Conservation (phyloP, 2,113 vertebrate species). For the Abramis brama region DNA sequence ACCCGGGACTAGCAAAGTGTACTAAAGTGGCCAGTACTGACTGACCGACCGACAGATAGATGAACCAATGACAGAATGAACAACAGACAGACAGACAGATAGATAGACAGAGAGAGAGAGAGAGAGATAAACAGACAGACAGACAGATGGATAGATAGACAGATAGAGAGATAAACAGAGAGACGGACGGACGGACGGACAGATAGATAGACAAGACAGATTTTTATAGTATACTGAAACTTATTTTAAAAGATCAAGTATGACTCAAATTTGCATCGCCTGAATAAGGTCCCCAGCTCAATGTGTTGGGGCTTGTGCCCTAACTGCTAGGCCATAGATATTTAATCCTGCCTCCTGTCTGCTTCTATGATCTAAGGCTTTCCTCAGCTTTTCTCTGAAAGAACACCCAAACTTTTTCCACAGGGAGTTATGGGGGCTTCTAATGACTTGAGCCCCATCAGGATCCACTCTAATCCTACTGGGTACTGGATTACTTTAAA, state of each 20-base stretch:
- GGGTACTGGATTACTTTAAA: constrained; percentile 40
- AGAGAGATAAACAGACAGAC: too few relatives aligned
- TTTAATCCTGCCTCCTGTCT: constrained; percentile 21
- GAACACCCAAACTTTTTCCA: constrained; percentile 11
- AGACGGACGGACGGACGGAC: too few relatives aligned
- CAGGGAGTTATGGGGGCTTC: not conserved
- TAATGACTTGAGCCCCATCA: constrained; percentile 16
- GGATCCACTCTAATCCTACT: constrained; percentile 13
- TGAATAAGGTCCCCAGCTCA: not conserved
- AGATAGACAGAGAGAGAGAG: too few relatives aligned
- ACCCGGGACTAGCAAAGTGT: too few relatives aligned
- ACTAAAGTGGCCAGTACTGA: too few relatives aligned
- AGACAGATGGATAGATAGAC: too few relatives aligned
- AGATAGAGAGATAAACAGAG: too few relatives aligned
- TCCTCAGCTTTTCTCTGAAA: not conserved
- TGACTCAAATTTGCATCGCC: not conserved
- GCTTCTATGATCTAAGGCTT: not conserved
- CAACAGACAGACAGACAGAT: too few relatives aligned
- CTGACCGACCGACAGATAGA: too few relatives aligned
- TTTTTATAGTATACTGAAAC: too few relatives aligned
- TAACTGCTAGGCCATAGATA: not conserved
- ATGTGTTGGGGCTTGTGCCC: not conserved
- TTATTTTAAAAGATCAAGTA: not conserved
- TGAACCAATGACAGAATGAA: too few relatives aligned
- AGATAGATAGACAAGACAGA: too few relatives aligned